These are phyloP conservation scores for Gryon sp. DNA, from an alignment of 1,140 invertebrate species.

Conservation along the genomic window DNA sequence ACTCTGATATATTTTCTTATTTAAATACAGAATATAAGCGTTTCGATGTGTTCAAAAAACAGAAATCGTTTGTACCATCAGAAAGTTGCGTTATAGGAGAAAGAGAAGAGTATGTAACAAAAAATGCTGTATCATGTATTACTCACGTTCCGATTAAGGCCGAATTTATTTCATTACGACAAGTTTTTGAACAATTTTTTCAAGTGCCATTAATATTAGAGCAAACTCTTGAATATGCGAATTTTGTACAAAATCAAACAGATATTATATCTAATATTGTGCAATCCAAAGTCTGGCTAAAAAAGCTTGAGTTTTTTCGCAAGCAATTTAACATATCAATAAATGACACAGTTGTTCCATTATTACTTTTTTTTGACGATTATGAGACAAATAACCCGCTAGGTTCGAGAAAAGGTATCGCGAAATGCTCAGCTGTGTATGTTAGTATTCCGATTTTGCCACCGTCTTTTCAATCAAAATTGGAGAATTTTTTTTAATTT, in stretches of 20 bases:
- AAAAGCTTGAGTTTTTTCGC: conserved; percentile 15
- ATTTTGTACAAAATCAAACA: conserved; percentile 1
- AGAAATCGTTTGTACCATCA: conserved; percentile 15
- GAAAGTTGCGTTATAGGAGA: conserved; percentile 24
- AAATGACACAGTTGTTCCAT: conserved; percentile 26
- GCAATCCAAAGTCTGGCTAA: conserved; percentile 25
- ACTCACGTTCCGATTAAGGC: conserved; percentile 9
- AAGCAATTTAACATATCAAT: conserved; percentile 8
- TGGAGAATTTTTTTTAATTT: conserved; percentile 45
- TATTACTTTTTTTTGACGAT: conserved; percentile 31
- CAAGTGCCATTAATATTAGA: conserved; percentile 33
- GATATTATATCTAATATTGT: conserved; percentile 18
- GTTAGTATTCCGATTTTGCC: conserved; percentile 13
- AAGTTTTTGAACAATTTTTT: conserved; percentile 43
- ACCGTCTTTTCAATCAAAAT: conserved; percentile 15
- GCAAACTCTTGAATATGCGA: conserved; percentile 10
- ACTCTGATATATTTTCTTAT: background rate
- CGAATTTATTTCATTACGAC: conserved; percentile 28
- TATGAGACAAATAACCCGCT: conserved; percentile 40
- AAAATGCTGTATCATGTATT: conserved; percentile 2
- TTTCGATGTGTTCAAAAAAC: conserved; percentile 8
- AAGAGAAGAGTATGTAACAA: conserved; percentile 10
- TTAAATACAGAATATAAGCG: conserved; percentile 23
- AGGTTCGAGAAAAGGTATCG: conserved; percentile 32
- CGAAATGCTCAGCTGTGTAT: conserved; percentile 30